These are phyloP conservation scores for Brachyhypopomus occidentalis DNA, from an alignment of 2,113 vertebrate species.

Conservation along the genomic window DNA sequence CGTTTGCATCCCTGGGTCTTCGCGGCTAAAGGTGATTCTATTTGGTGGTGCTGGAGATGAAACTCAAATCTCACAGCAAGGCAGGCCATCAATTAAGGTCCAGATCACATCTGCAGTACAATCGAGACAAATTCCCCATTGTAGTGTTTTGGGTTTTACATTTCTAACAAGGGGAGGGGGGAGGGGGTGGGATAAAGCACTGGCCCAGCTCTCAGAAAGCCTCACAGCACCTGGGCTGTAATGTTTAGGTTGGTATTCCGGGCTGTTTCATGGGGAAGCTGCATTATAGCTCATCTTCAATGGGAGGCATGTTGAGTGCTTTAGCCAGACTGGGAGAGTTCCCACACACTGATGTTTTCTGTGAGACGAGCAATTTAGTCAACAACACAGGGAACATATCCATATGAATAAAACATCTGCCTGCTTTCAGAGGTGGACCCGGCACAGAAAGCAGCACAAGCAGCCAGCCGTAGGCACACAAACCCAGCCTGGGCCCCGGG, in stretches of 20 bases:
- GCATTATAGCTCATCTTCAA: not conserved
- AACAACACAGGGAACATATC: constrained; percentile 37
- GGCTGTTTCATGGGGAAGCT: not conserved
- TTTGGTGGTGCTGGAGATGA: not conserved
- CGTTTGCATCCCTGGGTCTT: not conserved
- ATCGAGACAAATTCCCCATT: too few relatives aligned
- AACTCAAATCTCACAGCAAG: not conserved
- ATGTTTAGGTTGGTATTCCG: not conserved
- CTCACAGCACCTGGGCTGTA: not conserved
- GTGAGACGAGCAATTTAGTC: constrained; percentile 36
- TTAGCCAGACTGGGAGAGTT: constrained; percentile 29
- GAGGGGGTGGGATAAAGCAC: not conserved
- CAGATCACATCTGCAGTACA: not conserved
- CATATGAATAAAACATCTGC: constrained; percentile 68
- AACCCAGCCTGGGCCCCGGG: constrained; percentile 7
- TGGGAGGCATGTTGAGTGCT: constrained; percentile 34
- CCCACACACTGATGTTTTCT: constrained; percentile 20
- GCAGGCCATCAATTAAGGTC: not conserved
- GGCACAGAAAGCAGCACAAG: constrained; percentile 34
- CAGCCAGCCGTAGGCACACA: constrained; percentile 46
- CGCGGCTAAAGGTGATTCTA: constrained; percentile 9
- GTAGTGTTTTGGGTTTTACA: too few relatives aligned
- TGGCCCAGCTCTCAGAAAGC: not conserved
- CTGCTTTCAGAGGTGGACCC: constrained; percentile 54
- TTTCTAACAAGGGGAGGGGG: too few relatives aligned